Conservation (phyloP, 2,113 vertebrate genomes). For the Semicossyphus pulcher region DNA sequence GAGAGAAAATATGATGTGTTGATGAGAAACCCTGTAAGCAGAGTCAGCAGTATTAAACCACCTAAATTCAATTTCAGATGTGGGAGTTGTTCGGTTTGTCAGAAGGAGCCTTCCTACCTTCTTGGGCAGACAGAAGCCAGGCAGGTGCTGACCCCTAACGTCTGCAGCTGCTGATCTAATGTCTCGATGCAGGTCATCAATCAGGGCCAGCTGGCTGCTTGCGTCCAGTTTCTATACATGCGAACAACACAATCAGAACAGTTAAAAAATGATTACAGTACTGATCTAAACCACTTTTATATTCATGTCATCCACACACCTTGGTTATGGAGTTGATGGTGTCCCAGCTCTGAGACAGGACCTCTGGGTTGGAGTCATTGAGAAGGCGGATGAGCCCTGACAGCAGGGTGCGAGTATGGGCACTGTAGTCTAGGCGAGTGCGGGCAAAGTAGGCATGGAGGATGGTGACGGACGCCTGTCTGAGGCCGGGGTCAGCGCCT, state of each 20-base stretch:
- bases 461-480: conserved; percentile 92
- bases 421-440: conserved; percentile 92
- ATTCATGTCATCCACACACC: conserved; percentile 76
- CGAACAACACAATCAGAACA: not conserved
- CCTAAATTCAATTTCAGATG: too few species aligned
- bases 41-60: too few species aligned
- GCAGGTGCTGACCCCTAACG: conserved; percentile 91
- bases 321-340: conserved; percentile 96
- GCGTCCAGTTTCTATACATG: conserved; percentile 91
- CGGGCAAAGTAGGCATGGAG: conserved; percentile 95
- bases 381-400: conserved; percentile 95
- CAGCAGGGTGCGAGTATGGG: conserved; percentile 89
- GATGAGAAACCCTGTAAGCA: too few species aligned
- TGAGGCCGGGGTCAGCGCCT: conserved; percentile 89
- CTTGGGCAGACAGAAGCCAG: conserved; percentile 97
- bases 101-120: conserved; percentile 84
- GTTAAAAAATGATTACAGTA: not conserved
- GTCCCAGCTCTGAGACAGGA: conserved; percentile 97
- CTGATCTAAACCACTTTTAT: not conserved
- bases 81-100: not conserved
- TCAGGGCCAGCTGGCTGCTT: conserved; percentile 93
- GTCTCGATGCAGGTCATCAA: conserved; percentile 96
- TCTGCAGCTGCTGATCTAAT: conserved; percentile 90
- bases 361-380: conserved; percentile 90
- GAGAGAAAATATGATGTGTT: not conserved